Base-by-base conservation (phyloP, 2,113 vertebrate species). In the Tychaedon coryphoeus region DNA sequence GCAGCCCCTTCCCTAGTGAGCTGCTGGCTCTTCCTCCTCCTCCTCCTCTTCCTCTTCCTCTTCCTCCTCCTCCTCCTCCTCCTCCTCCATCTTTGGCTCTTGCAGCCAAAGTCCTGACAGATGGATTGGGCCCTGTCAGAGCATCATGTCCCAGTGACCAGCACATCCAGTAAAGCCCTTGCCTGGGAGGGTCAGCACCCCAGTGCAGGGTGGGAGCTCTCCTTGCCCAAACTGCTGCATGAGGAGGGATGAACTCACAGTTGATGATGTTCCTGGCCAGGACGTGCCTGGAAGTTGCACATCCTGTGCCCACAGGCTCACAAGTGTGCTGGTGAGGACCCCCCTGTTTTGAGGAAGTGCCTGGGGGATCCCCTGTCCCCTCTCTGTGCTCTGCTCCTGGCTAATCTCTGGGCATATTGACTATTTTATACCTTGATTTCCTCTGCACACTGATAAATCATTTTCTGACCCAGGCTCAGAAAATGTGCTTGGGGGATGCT, bases 1-100 rank as follows among this genome's bases (percentile, higher is more conserved):
- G 50, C 24, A 70, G 31, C 51, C 29, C 12, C 40, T 84, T 85
- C 56, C 24, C 5, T 34, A 61, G 62, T 19, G 66, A 14, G 18
- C 34, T 0, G 0, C 4, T 9, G 36, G 40, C 38, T 66, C 0
- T 0, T 70, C 56, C 31, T 38, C 54, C 38, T 22, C 40, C 38
- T 38, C 43, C 43, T 45, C 43, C 19, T 51, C 31, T 6, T 56
- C 28, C 25, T 86, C 38, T 28, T 54, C 47, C 43, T 54, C 36
- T 26, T 38, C 54, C 38, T 22, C 40, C 38, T 38, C 43, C 43
- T 45, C 43, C 19, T 51, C 31, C 8, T 56, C 28, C 25, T 86
- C 38, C 33, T 54, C 47, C 43, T 54, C 36, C 33, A 4, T 53
- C 18, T 57, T 70, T 7, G 8, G 34, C 42, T 93, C 42, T 36